Evolutionary conservation across 1,140 invertebrate genomes (phyloP), one percentile per base, ranked within the genome.

Genomic region (Aphidius ervi): DNA sequence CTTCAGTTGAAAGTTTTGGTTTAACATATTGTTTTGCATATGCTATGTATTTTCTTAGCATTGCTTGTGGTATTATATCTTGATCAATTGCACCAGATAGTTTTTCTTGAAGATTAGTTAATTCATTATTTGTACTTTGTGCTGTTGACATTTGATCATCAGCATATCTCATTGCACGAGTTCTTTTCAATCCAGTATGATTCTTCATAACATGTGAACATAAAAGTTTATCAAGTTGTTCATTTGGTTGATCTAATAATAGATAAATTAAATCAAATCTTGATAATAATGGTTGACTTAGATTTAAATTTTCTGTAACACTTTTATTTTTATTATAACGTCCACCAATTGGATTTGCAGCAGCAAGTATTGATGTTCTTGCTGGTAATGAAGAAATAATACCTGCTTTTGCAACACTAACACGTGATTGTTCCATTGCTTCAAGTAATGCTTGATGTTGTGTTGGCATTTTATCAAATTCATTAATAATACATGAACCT

Each of bases 211-310:
- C 88, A 77, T 95, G 91, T 68, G 89, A 87, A 5, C 90, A 92
- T 52, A 95, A 73, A 72, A 90, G 82, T 57, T 83, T 84, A 74
- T 95, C 93, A 64, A 89, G 81, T 65, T 86, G 80, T 84, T 84
- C 86, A 81, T 94, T 85, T 16, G 94, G 91, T 73, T 86, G 84
- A 79, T 98, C 96, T 7, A 97, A 71, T 8, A 98, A 80, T 56
- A 98, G 89, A 74, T 97, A 98, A 46, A 96, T 87, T 47, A 98
- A 79, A 81, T 98, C 95, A 80, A 98, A 98, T 78, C 95, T 82
- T 5, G 93, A 96, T 5, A 98, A 75, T 52, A 98, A 80, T 4
- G 95, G 87, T 39, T 88, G 85, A 63, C 87, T 88, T 64, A 98
- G 86, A 76, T 90, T 91, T 55, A 98, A 83, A 80, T 98, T 98